Base-by-base conservation (phyloP, 2,113 vertebrate genomes). In the Lampris megalopsis region DNA sequence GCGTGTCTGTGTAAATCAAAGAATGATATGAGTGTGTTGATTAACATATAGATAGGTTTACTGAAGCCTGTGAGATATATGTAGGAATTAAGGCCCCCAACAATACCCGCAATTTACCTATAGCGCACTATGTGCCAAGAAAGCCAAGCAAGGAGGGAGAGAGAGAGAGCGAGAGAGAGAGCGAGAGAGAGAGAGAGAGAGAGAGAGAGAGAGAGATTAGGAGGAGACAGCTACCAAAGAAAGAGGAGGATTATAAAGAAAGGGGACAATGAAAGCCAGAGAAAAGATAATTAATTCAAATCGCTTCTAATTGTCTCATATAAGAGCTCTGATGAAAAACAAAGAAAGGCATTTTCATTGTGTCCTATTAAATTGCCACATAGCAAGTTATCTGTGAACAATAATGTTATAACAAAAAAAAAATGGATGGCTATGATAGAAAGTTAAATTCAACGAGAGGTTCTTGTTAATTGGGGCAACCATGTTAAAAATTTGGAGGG, bases 11-110 rank as follows among this genome's bases (percentile, higher is more conserved):
- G 9, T 42, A n/a, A 6, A 8, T 9, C 49, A 3, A 43, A 13
- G 37, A 5, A 7, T 6, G 53, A 45, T 11, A 49, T 43, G 10
- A 40, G 49, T 59, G 59, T 56, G 49, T 82, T 76, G 74, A 85
- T 85, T 88, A 85, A 58, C 86, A 88, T 83, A 78, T 85, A 81
- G 77, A 88, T 72, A 80, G 74, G 54, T 73, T 77, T 68, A 83
- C 59, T 68, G 71, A 63, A 67, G 57, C 41, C 53, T 60, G 54
- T 56, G 56, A 57, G 52, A 47, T 71, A 45, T 62, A 71, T 69
- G 42, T 41, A 36, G 50, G 56, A 50, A 62, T 73, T 64, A 73
- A 54, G 35, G 53, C 41, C 63, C 9, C 77, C 47, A 24, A 40
- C 42, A 45, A 60, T 40, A 67, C n/a, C 40, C 50, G 47, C 73